Conservation (phyloP, 2,797 vertebrate species). For the Sphenodon punctatus region DNA sequence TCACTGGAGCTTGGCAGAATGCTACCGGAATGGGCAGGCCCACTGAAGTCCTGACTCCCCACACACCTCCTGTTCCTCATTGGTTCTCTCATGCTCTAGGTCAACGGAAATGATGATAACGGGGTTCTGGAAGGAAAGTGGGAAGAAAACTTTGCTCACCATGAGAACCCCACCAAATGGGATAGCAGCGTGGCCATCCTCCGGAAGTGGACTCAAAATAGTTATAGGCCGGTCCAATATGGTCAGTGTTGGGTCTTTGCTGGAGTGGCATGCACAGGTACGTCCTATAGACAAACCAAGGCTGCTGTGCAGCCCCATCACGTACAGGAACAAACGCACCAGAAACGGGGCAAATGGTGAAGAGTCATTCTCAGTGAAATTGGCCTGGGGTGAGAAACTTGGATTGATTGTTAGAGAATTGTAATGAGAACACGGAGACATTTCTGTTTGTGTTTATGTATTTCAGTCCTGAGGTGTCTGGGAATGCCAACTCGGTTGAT, state of each 20-base stretch:
- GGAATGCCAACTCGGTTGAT: conserved; percentile 88
- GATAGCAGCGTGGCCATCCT: conserved; percentile 90
- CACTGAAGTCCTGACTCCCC: accelerated
- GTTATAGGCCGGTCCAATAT: conserved; percentile 83
- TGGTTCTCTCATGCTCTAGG: conserved; percentile 67
- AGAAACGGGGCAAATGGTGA: neutral
- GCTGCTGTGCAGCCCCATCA: too few species aligned
- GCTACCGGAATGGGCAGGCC: neutral
- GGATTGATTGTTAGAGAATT: neutral
- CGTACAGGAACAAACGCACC: neutral
- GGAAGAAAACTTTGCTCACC: conserved; percentile 81
- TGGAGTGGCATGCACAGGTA: conserved; percentile 91
- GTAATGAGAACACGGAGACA: neutral
- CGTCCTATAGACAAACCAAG: neutral
- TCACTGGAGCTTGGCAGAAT: neutral
- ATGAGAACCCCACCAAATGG: conserved; percentile 85
- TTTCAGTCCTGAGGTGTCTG: conserved; percentile 85
- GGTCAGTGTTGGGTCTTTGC: conserved; percentile 98
- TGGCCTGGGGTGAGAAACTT: neutral
- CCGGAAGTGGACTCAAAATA: conserved; percentile 81
- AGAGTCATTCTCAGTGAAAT: neutral
- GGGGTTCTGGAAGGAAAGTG: conserved; percentile 88
- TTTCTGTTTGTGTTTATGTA: neutral
- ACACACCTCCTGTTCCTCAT: neutral
- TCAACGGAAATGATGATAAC: conserved; percentile 88